phyloP scores from a whole-genome alignment of 2,888 invertebrate species.

The Pegoplata infirma region DNA sequence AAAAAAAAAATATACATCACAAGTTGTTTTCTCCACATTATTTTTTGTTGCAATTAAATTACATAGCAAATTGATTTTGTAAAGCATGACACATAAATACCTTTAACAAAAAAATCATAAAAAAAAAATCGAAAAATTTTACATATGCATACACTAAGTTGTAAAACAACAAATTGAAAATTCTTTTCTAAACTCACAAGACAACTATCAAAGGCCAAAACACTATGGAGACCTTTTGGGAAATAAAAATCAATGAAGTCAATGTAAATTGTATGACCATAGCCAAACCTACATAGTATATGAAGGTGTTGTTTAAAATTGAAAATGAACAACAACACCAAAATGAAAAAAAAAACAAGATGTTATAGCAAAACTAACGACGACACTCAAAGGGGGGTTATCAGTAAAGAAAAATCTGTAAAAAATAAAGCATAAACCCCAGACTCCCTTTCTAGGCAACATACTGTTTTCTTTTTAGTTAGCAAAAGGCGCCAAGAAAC shows the following conservation, averaged over 20 bases:
- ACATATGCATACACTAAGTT: slow-evolving; percentile 8
- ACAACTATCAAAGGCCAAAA: slow-evolving; percentile 45
- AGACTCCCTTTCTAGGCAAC: slow-evolving; percentile 9
- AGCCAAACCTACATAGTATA: slow-evolving; percentile 44
- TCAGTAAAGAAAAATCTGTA: slow-evolving; percentile 9
- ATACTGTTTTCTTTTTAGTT: too few relatives aligned
- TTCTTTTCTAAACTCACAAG: slow-evolving; percentile 37
- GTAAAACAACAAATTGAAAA: slow-evolving; percentile 51
- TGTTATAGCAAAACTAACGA: slow-evolving; percentile 22
- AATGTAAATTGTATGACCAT: neutral
- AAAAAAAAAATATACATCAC: slow-evolving; percentile 42
- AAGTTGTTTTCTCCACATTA: neutral
- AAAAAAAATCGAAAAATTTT: slow-evolving; percentile 25
- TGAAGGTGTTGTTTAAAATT: slow-evolving; percentile 53
- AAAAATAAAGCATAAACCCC: neutral
- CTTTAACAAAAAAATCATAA: slow-evolving; percentile 33
- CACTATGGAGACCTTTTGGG: slow-evolving; percentile 52
- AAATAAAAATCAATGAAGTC: slow-evolving; percentile 48
- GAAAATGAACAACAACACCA: slow-evolving; percentile 23
- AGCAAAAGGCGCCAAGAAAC: slow-evolving; percentile 30
- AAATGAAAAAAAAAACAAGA: neutral
- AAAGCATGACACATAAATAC: slow-evolving; percentile 66
- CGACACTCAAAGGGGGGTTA: slow-evolving; percentile 52
- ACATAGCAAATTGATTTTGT: slow-evolving; percentile 75
- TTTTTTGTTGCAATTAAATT: slow-evolving; percentile 73